Base-by-base conservation (phyloP, 2,113 vertebrate species). In the Petroica traversi region DNA sequence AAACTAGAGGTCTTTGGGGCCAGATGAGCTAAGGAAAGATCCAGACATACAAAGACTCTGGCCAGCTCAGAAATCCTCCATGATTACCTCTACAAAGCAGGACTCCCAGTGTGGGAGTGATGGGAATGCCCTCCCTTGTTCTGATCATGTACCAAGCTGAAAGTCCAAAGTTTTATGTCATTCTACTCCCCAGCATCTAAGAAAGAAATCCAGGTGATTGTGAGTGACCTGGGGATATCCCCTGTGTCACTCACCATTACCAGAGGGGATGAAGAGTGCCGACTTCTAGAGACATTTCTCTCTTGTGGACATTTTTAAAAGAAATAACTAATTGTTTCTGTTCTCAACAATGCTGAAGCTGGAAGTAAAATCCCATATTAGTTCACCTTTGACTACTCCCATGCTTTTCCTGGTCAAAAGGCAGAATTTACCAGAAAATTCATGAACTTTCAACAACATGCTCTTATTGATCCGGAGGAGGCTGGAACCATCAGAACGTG, bases 351-450 rank as follows among this genome's bases (percentile, higher is more conserved):
- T 49, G 46, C 13, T 55, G 61, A 73, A 14, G 15, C 43, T 52
- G 14, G 23, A 28, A 74, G 43, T 61, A 90, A 94, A 82, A 79
- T 25, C 28, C 49, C 8, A 2, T 20, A 63, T 36, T 33, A 45
- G 17, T 17, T 19, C 43, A 71, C 29, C 29, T 23, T 58, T 49
- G 48, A 55, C 28, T 57, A 41, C 23, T 82, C 36, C 31, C 33
- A 31, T 66, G 25, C 6, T 93, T 82, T 71, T 62, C n/a, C 46
- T 61, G 15, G 40, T 66, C 43, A 85, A 72, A 85, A 79, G 36
- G 24, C 55, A 95, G 33, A 29, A 40, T 75, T 94, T 74, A 55
- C n/a, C 19, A 63, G 34, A 73, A 92, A 95, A 78, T 48, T 74
- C 12, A 81, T 40, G 38, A 51, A 46, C 38, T 48, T 78, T 52